phyloP scores from a whole-genome alignment of 2,888 invertebrate species.

The Resseliella maxima region DNA sequence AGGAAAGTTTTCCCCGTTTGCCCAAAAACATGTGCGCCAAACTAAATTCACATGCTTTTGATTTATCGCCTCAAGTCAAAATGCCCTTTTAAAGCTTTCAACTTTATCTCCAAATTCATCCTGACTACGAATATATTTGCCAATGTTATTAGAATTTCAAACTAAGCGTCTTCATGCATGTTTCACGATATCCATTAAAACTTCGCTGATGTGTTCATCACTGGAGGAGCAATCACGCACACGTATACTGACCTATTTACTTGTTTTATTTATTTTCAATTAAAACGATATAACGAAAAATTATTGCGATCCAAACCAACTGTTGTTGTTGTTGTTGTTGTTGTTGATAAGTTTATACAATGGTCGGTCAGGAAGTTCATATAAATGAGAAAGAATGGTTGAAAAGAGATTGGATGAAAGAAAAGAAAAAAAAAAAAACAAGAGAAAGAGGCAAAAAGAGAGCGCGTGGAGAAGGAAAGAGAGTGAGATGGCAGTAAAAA shows the following conservation, averaged over 20 bases:
- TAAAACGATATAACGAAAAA: background rate
- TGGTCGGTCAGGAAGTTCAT: too few species aligned
- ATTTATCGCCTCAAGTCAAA: conserved; percentile 25
- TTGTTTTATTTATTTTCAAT: conserved; percentile 20
- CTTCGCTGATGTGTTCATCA: background rate
- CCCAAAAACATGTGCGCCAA: background rate
- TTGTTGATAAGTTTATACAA: too few species aligned
- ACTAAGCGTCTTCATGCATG: background rate
- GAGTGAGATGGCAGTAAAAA: too few species aligned
- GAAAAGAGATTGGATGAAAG: background rate
- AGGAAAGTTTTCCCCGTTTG: background rate
- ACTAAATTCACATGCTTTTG: conserved; percentile 39
- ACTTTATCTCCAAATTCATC: conserved; percentile 10
- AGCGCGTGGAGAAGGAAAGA: too few species aligned
- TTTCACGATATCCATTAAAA: background rate
- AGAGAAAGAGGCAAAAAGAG: background rate
- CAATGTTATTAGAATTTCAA: conserved; percentile 5
- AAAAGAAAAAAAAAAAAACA: background rate
- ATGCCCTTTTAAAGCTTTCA: conserved; percentile 1
- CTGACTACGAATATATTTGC: background rate
- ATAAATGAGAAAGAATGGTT: background rate
- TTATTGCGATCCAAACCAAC: background rate
- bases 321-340: background rate
- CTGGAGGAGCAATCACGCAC: background rate
- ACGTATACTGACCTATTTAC: conserved; percentile 11